phyloP scores from a whole-genome alignment of 2,113 vertebrate species.

The Plecturocebus donacophilus region DNA sequence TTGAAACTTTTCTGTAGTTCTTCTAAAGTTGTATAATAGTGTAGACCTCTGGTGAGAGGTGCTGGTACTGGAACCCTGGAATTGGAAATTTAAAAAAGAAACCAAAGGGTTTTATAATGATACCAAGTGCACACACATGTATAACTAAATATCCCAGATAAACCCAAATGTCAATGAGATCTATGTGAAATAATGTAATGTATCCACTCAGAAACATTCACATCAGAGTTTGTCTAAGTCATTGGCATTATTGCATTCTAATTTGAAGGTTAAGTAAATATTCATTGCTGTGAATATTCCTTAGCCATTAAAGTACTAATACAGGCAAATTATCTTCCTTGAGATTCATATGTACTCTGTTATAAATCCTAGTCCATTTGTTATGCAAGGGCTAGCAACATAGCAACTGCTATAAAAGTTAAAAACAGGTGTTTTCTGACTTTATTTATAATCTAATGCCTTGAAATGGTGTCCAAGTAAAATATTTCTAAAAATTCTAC shows the following conservation, averaged over 20 bases:
- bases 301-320: neutral
- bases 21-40: neutral
- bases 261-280: constrained; percentile 7
- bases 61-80: constrained; percentile 81
- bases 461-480: constrained; percentile 11
- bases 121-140: neutral
- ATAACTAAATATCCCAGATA: neutral
- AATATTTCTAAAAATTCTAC: constrained; percentile 15
- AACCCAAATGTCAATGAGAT: neutral
- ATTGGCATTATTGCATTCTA: neutral
- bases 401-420: constrained; percentile 45
- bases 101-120: neutral
- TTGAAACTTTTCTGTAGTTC: constrained; percentile 28
- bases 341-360: neutral
- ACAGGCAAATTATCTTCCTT: neutral
- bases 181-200: neutral
- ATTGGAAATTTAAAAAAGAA: neutral
- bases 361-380: neutral
- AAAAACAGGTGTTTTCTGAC: constrained; percentile 2
- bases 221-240: neutral
- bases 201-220: neutral
- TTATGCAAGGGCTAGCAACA: neutral
- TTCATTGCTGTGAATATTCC: neutral
- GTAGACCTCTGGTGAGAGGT: neutral
- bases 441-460: constrained; percentile 11